phyloP scores from a whole-genome alignment of 2,797 vertebrate species.

The Garrulus glandarius region DNA sequence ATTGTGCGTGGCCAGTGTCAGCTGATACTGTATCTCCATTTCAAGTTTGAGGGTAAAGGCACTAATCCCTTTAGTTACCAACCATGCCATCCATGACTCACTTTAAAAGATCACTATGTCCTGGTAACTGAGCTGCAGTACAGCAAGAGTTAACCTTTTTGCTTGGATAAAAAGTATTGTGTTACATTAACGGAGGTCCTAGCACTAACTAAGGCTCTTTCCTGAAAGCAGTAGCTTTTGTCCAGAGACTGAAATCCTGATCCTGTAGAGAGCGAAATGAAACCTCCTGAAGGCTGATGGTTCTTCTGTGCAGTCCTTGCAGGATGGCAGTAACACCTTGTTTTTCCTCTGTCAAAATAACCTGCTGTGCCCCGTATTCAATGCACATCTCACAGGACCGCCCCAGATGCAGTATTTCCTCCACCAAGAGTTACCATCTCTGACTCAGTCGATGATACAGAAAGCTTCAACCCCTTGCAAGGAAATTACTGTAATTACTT shows the following conservation, averaged over 20 bases:
- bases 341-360: neutral
- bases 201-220: neutral
- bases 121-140: neutral
- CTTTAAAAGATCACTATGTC: neutral
- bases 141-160: neutral
- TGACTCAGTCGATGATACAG: neutral
- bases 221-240: neutral
- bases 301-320: neutral
- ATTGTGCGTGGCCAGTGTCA: neutral
- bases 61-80: neutral
- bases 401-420: neutral
- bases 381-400: neutral
- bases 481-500: slow-evolving; percentile 19
- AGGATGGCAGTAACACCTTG: neutral
- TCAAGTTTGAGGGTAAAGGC: neutral
- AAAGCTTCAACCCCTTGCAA: neutral
- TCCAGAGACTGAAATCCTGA: neutral
- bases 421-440: neutral
- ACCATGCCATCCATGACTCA: fast-evolving
- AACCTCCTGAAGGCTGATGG: neutral
- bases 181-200: neutral
- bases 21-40: neutral
- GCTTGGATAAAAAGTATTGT: neutral
- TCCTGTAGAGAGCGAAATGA: neutral
- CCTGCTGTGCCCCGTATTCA: neutral